Conservation (phyloP, 2,797 vertebrate species). For the Chelon labrosus region DNA sequence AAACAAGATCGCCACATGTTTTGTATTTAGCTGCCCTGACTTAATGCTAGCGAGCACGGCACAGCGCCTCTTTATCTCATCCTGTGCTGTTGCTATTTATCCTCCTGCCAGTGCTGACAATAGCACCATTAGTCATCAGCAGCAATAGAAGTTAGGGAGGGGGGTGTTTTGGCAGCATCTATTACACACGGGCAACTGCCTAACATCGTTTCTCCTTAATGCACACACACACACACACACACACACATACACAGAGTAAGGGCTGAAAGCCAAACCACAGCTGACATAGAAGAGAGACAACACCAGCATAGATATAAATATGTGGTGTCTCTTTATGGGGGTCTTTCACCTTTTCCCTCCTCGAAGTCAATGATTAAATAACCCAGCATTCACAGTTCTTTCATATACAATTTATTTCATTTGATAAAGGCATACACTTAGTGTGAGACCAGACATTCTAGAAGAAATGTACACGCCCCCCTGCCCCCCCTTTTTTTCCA, state of each 20-base stretch:
- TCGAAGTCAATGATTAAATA: slow-evolving; percentile 7
- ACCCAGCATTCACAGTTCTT: slow-evolving; percentile 39
- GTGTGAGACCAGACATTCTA: slow-evolving; percentile 81
- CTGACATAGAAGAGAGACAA: slow-evolving; percentile 16
- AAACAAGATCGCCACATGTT: slow-evolving; percentile 69
- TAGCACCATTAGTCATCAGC: slow-evolving; percentile 83
- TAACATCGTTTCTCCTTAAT: slow-evolving; percentile 55
- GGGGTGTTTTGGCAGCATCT: slow-evolving; percentile 61
- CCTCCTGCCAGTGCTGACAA: slow-evolving; percentile 81
- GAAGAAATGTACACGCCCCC: slow-evolving; percentile 75
- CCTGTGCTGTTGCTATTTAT: slow-evolving; percentile 82
- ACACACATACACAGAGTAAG: slow-evolving; percentile 25
- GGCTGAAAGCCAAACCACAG: slow-evolving; percentile 28
- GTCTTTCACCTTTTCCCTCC: background rate
- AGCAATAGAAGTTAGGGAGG: slow-evolving; percentile 28
- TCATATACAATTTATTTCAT: slow-evolving; percentile 83
- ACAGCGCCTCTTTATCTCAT: slow-evolving; percentile 76
- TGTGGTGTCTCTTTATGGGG: background rate
- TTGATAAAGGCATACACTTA: slow-evolving; percentile 85
- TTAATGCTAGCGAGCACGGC: slow-evolving; percentile 51
- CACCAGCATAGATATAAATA: slow-evolving; percentile 1
- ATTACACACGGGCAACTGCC: slow-evolving; percentile 63
- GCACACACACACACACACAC: slow-evolving; percentile 38
- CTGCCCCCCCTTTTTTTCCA: slow-evolving; percentile 52
- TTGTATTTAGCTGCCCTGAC: slow-evolving; percentile 69